phyloP scores from a whole-genome alignment of 2,888 invertebrate species.

The Thyatira batis region DNA sequence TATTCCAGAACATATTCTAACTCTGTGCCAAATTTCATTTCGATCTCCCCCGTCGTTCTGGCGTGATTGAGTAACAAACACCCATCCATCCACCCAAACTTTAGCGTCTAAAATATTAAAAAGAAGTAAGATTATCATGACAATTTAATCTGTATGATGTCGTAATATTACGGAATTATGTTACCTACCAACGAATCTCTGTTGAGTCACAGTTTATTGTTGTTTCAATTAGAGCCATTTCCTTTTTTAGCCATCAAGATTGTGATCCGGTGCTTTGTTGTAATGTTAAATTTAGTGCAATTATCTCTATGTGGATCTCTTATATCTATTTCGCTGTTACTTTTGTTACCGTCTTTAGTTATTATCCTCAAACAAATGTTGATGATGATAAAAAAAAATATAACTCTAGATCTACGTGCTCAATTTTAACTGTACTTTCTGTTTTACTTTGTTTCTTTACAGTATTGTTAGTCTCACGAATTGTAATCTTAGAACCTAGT shows the following conservation, averaged over 20 bases:
- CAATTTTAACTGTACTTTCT: background rate
- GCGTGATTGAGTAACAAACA: no score
- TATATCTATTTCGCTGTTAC: background rate
- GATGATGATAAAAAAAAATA: background rate
- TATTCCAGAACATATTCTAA: no score
- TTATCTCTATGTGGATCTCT: background rate
- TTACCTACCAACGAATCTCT: constrained; percentile 22
- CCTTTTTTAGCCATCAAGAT: constrained; percentile 38
- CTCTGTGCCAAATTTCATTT: no score
- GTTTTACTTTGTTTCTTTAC: background rate
- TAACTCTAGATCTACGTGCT: background rate
- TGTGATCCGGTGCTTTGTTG: constrained; percentile 16
- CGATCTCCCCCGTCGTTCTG: no score
- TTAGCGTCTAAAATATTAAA: no score
- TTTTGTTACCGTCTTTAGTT: background rate
- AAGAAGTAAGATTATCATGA: background rate
- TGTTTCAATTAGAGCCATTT: constrained; percentile 40
- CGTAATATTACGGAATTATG: background rate
- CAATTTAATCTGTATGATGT: background rate
- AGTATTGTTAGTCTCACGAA: background rate
- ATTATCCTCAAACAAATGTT: no score
- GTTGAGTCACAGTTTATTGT: constrained; percentile 35
- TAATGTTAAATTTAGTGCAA: background rate
- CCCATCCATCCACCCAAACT: no score
- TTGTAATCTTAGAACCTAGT: background rate